Conservation (phyloP, 2,797 vertebrate genomes). For the Micromesistius poutassou region DNA sequence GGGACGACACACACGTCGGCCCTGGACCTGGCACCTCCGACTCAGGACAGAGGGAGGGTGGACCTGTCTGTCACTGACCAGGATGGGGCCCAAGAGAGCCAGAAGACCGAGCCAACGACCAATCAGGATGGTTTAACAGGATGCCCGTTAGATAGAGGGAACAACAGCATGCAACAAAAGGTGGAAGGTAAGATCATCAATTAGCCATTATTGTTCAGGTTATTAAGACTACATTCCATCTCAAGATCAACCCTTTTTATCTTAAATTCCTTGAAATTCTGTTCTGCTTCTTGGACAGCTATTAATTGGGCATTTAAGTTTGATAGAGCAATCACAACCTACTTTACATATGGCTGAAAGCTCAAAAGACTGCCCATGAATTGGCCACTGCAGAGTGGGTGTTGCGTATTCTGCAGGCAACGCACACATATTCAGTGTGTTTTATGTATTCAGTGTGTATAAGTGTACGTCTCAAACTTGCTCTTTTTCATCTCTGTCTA, state of each 20-base stretch:
- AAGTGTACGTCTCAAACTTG: no score
- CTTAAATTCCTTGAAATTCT: not conserved
- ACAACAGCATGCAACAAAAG: constrained; percentile 26
- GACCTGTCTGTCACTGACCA: constrained; percentile 22
- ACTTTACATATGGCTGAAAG: not conserved
- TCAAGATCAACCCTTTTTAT: not conserved
- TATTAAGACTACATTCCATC: not conserved
- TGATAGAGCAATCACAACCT: not conserved
- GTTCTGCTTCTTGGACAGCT: not conserved
- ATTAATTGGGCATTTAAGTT: not conserved
- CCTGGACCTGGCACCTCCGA: constrained; percentile 15
- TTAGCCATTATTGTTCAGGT: not conserved
- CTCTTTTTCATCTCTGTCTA: not conserved
- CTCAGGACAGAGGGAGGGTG: not conserved
- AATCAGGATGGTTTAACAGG: constrained; percentile 21
- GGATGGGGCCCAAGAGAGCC: constrained; percentile 13
- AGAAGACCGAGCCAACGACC: constrained; percentile 7
- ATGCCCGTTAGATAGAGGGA: constrained; percentile 26
- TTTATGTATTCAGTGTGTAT: not conserved
- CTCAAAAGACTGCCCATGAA: not conserved
- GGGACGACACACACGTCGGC: constrained; percentile 22
- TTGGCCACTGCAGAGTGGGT: constrained; percentile 29
- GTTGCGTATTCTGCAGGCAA: constrained; percentile 56
- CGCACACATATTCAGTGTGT: constrained; percentile 34
- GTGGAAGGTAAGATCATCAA: constrained; percentile 44